A percentile compares a stretch with the other conserved stretches of the same genome.
phyloP scores from a whole-genome alignment of 2,113 vertebrate genomes.

The Illadopsis cleaveri region DNA sequence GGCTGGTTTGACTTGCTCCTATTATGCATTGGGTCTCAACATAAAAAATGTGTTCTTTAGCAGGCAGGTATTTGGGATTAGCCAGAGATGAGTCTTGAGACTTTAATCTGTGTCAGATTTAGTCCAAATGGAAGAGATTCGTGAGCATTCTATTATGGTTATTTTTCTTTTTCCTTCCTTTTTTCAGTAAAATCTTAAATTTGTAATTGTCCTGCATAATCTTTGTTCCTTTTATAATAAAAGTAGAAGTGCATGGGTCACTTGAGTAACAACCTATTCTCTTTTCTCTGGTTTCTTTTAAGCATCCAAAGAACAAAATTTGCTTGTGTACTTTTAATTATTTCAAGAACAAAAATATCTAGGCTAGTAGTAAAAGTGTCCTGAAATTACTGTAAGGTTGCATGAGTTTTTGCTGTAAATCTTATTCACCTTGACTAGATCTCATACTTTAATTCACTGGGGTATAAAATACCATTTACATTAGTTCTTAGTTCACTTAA shows the following conservation, averaged over 20 bases:
- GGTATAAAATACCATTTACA: slow-evolving; percentile 78
- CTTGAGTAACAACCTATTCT: slow-evolving; percentile 37
- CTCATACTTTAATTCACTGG: slow-evolving; percentile 77
- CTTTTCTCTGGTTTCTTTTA: slow-evolving; percentile 41
- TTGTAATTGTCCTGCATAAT: neutral
- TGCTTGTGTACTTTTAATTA: slow-evolving; percentile 67
- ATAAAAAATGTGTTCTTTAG: neutral
- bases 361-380: slow-evolving; percentile 69
- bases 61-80: slow-evolving; percentile 4
- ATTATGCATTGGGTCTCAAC: neutral
- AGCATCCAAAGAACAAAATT: slow-evolving; percentile 53
- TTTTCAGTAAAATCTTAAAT: neutral
- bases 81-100: neutral
- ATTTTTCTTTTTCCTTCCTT: neutral
- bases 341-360: slow-evolving; percentile 70
- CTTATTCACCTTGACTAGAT: slow-evolving; percentile 74
- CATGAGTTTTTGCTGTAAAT: slow-evolving; percentile 76
- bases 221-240: slow-evolving; percentile 22
- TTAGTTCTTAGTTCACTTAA: slow-evolving; percentile 77
- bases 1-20: neutral
- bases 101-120: slow-evolving; percentile 11
- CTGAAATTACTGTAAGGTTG: slow-evolving; percentile 76
- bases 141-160: neutral
- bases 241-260: slow-evolving; percentile 35
- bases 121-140: neutral